Conservation (phyloP, 2,113 vertebrate species). For the Ranitomeya imitator region DNA sequence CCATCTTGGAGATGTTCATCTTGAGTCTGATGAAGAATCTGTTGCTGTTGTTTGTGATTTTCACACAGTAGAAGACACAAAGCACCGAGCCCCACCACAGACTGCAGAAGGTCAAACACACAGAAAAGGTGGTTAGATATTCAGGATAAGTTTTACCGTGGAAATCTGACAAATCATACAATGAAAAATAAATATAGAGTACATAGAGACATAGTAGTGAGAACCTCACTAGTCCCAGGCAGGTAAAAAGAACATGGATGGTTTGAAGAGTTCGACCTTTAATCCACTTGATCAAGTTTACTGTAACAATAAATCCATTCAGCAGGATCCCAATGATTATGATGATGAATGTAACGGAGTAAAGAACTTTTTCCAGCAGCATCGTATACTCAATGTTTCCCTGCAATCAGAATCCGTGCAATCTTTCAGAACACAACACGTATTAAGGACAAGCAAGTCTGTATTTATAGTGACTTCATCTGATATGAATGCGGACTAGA, state of each 20-base stretch:
- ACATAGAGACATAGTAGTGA: not conserved
- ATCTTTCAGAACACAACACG: not conserved
- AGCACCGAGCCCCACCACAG: slow-evolving; percentile 64
- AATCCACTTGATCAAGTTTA: not conserved
- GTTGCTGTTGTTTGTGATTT: slow-evolving; percentile 55
- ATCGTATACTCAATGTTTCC: not conserved
- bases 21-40: slow-evolving; percentile 57
- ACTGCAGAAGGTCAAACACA: not conserved
- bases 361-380: not conserved
- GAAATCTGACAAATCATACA: not conserved
- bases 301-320: not conserved
- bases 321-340: not conserved
- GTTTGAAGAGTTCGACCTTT: not conserved
- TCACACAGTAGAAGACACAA: slow-evolving; percentile 61
- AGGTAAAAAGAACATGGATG: not conserved
- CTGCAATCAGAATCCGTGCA: too few relatives aligned
- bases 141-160: not conserved
- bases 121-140: not conserved
- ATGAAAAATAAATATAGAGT: not conserved
- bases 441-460: not conserved
- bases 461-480: not conserved
- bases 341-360: not conserved
- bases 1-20: slow-evolving; percentile 55
- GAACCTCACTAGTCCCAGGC: not conserved
- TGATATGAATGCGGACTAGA: not conserved